Evolutionary conservation across 1,140 invertebrate genomes (phyloP).

Genomic region (Brachionus koreanus): DNA sequence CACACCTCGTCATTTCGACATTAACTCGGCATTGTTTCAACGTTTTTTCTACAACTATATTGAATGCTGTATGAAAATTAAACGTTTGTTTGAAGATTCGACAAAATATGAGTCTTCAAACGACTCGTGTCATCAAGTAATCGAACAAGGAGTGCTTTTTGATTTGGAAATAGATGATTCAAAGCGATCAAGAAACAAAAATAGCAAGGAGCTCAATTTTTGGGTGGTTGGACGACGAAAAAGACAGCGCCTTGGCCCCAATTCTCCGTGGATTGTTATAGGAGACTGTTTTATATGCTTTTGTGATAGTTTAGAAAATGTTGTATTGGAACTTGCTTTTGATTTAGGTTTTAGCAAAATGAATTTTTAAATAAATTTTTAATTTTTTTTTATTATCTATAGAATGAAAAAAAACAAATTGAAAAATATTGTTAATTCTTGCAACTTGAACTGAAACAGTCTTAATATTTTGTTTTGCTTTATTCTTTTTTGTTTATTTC

Average conservation of each 20-base stretch:
- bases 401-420: too few relatives aligned
- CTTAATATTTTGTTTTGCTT: too few relatives aligned
- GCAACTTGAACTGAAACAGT: too few relatives aligned
- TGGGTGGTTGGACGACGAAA: conserved; percentile 16
- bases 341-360: conserved; percentile 7
- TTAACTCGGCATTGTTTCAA: background rate
- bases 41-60: conserved; percentile 11
- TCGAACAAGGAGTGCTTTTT: conserved; percentile 17
- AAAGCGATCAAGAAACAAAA: background rate
- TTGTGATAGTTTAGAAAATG: conserved; percentile 13
- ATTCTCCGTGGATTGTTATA: background rate
- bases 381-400: too few relatives aligned
- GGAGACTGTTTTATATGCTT: conserved; percentile 16
- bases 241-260: background rate
- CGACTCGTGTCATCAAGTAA: background rate
- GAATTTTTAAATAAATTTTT: background rate
- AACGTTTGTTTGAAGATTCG: background rate
- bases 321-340: conserved; percentile 2
- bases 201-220: conserved; percentile 6
- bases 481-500: too few relatives aligned
- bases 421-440: too few relatives aligned
- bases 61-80: background rate
- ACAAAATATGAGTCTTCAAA: background rate
- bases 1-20: background rate
- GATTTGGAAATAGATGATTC: background rate